phyloP scores from a whole-genome alignment of 2,797 vertebrate genomes.

The Molossus molossus region DNA sequence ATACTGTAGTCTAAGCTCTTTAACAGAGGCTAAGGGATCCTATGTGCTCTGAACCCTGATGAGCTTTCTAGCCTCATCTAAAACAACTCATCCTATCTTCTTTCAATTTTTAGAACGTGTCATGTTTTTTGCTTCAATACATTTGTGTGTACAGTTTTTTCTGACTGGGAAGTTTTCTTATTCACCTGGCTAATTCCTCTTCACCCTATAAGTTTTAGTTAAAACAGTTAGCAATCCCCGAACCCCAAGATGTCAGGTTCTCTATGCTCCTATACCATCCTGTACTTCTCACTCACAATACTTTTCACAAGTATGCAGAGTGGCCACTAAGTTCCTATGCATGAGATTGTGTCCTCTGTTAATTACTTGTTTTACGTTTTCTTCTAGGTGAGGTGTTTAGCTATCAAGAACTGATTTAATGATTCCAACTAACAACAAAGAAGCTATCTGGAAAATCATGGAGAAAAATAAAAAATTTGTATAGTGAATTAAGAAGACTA shows the following conservation, averaged over 20 bases:
- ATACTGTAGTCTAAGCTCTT: neutral
- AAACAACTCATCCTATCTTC: constrained; percentile 27
- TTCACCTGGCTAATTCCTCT: constrained; percentile 44
- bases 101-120: constrained; percentile 44
- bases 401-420: constrained; percentile 50
- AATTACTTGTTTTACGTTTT: constrained; percentile 64
- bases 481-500: constrained; percentile 32
- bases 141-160: constrained; percentile 22
- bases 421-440: constrained; percentile 54
- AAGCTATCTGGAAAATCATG: constrained; percentile 45
- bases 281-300: constrained; percentile 45
- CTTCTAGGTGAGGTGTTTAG: constrained; percentile 66
- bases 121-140: constrained; percentile 43
- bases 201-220: constrained; percentile 4
- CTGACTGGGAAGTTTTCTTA: constrained; percentile 42
- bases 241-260: neutral
- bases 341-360: constrained; percentile 9
- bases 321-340: neutral
- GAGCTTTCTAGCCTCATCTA: neutral
- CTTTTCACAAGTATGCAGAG: neutral
- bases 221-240: constrained; percentile 26
- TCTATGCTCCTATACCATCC: constrained; percentile 14
- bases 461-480: constrained; percentile 52
- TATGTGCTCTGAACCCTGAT: neutral
- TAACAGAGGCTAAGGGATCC: neutral